Evolutionary conservation across 2,888 invertebrate species (phyloP).

Genomic region (Pollenia labialis): DNA sequence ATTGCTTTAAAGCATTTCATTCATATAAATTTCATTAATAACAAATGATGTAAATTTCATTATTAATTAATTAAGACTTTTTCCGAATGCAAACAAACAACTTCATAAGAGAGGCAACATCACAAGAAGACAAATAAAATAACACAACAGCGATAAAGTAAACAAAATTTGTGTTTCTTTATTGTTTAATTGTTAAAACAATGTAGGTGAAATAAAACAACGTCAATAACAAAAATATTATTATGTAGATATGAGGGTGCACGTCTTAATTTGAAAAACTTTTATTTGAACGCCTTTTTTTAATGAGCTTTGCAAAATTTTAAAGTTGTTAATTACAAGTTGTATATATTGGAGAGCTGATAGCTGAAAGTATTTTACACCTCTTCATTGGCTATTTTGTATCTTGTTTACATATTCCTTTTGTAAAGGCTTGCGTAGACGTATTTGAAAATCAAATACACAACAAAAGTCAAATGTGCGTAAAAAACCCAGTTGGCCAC

Average conservation of each 20-base stretch:
- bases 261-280: slow-evolving; percentile 5
- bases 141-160: slow-evolving; percentile 51
- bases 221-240: neutral
- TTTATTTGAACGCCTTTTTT: slow-evolving; percentile 13
- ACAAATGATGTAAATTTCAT: slow-evolving; percentile 67
- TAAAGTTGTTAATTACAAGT: neutral
- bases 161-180: slow-evolving; percentile 39
- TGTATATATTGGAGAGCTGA: neutral
- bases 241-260: neutral
- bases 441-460: too few relatives aligned
- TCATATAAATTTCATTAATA: slow-evolving; percentile 66
- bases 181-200: slow-evolving; percentile 41
- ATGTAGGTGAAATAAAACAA: slow-evolving; percentile 6
- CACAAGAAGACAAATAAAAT: slow-evolving; percentile 23
- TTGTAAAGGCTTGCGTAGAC: too few relatives aligned
- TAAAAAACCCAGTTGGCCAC: too few relatives aligned
- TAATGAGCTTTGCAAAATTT: slow-evolving; percentile 6
- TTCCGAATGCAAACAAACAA: slow-evolving; percentile 25
- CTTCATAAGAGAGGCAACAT: slow-evolving; percentile 11
- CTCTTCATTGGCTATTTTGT: too few relatives aligned
- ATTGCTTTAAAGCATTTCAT: slow-evolving; percentile 49
- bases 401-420: too few relatives aligned
- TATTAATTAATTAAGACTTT: slow-evolving; percentile 66
- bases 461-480: too few relatives aligned
- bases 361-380: too few relatives aligned